phyloP scores from a whole-genome alignment of 2,113 vertebrate species.

The Xenotilapia flavipinnis region DNA sequence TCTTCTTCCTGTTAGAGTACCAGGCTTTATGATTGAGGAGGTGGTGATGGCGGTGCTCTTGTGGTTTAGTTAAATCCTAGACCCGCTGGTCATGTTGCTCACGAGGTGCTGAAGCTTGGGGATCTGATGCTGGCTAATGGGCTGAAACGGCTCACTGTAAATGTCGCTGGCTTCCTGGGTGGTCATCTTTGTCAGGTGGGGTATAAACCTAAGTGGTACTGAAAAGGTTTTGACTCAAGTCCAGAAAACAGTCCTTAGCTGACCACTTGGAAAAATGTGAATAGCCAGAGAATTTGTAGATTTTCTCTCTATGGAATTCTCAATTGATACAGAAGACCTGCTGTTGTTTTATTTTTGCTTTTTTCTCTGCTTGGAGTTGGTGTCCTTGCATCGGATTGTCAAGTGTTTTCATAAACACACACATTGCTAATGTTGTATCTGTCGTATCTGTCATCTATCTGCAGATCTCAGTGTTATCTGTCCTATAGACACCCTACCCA shows the following conservation, averaged over 20 bases:
- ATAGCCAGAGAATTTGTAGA: background rate
- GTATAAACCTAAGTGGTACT: conserved; percentile 42
- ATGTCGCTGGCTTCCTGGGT: conserved; percentile 42
- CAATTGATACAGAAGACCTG: background rate
- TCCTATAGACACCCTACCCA: background rate
- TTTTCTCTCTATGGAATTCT: background rate
- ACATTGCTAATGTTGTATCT: background rate
- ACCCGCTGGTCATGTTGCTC: conserved; percentile 32
- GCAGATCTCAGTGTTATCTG: conserved; percentile 16
- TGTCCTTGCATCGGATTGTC: background rate
- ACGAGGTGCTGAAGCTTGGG: conserved; percentile 31
- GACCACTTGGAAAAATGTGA: conserved; percentile 7
- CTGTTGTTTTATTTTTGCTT: background rate
- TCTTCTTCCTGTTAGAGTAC: conserved; percentile 24
- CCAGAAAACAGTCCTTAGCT: conserved; percentile 17
- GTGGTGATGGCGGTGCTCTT: background rate
- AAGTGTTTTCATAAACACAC: background rate
- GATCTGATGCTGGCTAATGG: conserved; percentile 44
- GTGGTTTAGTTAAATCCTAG: conserved; percentile 40
- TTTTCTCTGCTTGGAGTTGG: background rate
- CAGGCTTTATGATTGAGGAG: conserved; percentile 10
- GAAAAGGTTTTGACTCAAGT: conserved; percentile 37
- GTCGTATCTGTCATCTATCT: conserved; percentile 21
- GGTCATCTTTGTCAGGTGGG: conserved; percentile 51
- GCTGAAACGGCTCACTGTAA: conserved; percentile 51